Evolutionary conservation across 2,888 invertebrate genomes (phyloP), one percentile per base, ranked within the genome.

Genomic region (Hipparchia sbordonii): DNA sequence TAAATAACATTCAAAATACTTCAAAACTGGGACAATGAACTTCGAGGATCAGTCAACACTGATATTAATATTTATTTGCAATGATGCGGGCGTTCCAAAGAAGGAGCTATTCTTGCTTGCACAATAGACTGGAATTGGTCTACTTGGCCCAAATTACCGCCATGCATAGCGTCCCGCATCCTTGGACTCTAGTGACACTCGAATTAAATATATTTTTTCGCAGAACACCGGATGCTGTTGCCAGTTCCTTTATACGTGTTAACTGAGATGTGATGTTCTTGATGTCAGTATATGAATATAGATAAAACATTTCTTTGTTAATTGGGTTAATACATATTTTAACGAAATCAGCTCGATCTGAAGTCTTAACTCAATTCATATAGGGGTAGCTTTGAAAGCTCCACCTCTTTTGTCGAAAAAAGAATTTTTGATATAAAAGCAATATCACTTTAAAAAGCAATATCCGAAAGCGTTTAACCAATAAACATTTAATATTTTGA

Each of bases 121-220:
- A 87, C 87, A 92, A 92, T 91, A 85, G 89, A 79, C 82, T 79
- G 82, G 83, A 89, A 91, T 92, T 90, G 89, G 88, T 84, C 87
- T 90, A 89, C 93, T 92, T 89, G 86, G 83, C 85, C 87, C 89
- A 90, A 93, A 93, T 93, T 92, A 91, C 90, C 92, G 85, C 83
- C 88, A 89, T 89, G 66, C 69, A 52, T 52, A 60, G 70, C n/a
- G 79, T 86, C 93, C 93, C 92, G 93, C 91, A 93, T 93, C 89
- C 87, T 88, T 85, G 84, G 72, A 85, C 89, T 89, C 90, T 80
- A 88, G 80, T 77, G 87, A 77, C 81, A 72, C 77, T 78, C 79
- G 82, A 86, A 87, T 86, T 87, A 82, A 85, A 83, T 78, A 70
- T 75, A 85, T 87, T 86, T 77, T 79, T 79, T 77, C 74, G 78